Conservation (phyloP, 1,140 invertebrate species). For the Drosophila fuyamai region DNA sequence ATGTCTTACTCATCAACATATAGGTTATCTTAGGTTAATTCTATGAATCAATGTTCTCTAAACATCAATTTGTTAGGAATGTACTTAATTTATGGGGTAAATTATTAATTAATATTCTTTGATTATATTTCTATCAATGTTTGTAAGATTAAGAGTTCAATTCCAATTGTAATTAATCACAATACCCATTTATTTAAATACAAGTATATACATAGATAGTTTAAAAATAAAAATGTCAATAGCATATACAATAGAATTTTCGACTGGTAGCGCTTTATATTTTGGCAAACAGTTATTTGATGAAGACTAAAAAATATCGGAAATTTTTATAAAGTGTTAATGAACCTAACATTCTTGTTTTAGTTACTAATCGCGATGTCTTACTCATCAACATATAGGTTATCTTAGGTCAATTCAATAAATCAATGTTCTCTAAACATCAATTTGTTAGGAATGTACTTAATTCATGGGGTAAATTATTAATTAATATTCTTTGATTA, state of each 20-base stretch:
- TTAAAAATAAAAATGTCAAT: constrained; percentile 29
- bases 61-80: no score
- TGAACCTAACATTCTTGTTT: neutral
- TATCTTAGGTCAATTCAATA: neutral
- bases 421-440: no score
- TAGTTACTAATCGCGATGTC: neutral
- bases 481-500: no score
- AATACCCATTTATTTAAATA: no score
- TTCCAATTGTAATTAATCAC: no score
- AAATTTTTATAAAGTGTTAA: neutral
- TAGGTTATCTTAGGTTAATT: neutral
- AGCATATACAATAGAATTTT: constrained; percentile 26
- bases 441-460: no score
- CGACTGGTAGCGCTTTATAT: constrained; percentile 68
- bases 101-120: no score
- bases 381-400: neutral
- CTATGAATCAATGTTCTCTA: neutral
- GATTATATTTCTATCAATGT: no score
- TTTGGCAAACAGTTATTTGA: constrained; percentile 59
- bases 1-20: neutral
- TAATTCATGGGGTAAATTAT: no score
- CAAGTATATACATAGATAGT: no score
- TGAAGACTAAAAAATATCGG: constrained; percentile 1
- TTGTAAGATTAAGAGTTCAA: no score
- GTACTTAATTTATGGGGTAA: no score